Percentiles rank a stretch among this genome's conserved stretches.
Conservation (phyloP, 2,797 vertebrate species). For the Ptychobarbus kaznakovi region DNA sequence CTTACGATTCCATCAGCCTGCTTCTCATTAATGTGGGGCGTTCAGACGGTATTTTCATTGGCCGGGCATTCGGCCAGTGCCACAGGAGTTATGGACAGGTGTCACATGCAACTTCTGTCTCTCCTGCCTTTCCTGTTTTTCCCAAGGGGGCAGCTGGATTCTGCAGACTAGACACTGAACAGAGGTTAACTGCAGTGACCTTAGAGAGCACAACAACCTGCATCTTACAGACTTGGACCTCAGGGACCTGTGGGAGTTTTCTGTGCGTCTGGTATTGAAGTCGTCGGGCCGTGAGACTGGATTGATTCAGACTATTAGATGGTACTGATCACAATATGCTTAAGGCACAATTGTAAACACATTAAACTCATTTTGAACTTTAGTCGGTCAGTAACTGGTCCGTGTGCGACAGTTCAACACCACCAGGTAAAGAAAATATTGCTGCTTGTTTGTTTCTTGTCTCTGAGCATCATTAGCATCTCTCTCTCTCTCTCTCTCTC, state of each 20-base stretch:
- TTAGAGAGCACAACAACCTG: slow-evolving; percentile 50
- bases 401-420: background rate
- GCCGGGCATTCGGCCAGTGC: slow-evolving; percentile 20
- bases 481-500: background rate
- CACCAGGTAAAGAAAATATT: background rate
- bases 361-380: slow-evolving; percentile 79
- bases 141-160: slow-evolving; percentile 46
- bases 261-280: slow-evolving; percentile 45
- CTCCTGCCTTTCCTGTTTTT: slow-evolving; percentile 46
- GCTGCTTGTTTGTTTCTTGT: slow-evolving; percentile 12
- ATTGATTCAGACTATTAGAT: slow-evolving; percentile 48
- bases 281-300: slow-evolving; percentile 16
- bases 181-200: slow-evolving; percentile 61
- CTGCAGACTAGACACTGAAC: slow-evolving; percentile 50
- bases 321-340: slow-evolving; percentile 77
- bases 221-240: slow-evolving; percentile 41
- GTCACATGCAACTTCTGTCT: slow-evolving; percentile 54
- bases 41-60: slow-evolving; percentile 44
- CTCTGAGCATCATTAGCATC: background rate
- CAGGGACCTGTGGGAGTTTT: slow-evolving; percentile 27
- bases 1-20: slow-evolving; percentile 42
- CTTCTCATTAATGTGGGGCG: slow-evolving; percentile 36
- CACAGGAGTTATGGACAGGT: slow-evolving; percentile 60
- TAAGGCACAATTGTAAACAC: slow-evolving; percentile 78
- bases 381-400: slow-evolving; percentile 73